These are phyloP conservation scores for Lumbricus terrestris DNA, from an alignment of 2,888 invertebrate species.

Conservation along the genomic window DNA sequence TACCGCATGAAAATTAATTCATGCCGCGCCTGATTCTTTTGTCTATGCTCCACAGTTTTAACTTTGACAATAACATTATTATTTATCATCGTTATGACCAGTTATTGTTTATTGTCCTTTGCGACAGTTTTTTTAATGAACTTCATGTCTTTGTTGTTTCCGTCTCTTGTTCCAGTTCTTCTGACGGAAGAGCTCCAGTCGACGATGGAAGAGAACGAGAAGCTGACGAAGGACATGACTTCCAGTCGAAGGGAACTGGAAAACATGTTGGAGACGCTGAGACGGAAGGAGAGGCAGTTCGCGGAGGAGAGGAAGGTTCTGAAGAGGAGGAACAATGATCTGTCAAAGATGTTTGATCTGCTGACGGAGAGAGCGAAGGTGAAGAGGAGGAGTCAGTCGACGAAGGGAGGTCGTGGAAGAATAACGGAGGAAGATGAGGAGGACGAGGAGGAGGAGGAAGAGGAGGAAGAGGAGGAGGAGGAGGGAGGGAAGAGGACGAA, in stretches of 20 bases:
- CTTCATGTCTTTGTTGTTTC: too few species aligned
- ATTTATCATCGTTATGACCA: too few species aligned
- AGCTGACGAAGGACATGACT: constrained; percentile 6
- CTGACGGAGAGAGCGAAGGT: constrained; percentile 20
- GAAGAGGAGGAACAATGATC: constrained; percentile 28
- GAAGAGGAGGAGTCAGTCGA: too few species aligned
- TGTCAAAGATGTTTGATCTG: constrained; percentile 28
- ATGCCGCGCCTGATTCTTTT: too few species aligned
- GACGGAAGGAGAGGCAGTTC: constrained; percentile 31
- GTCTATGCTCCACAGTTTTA: too few species aligned
- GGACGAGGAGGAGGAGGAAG: background rate
- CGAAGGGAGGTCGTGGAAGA: background rate
- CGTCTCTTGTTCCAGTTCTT: background rate
- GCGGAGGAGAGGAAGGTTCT: constrained; percentile 29
- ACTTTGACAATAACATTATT: too few species aligned
- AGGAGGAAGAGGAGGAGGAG: background rate
- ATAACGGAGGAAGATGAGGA: background rate
- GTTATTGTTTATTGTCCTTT: too few species aligned
- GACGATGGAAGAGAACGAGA: constrained; percentile 9
- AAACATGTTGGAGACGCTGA: constrained; percentile 23
- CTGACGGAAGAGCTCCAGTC: constrained; percentile 17
- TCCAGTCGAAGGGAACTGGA: constrained; percentile 26
- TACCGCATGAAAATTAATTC: too few species aligned
- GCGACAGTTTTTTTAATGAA: too few species aligned
- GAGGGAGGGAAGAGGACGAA: background rate